Conservation (phyloP, 2,888 invertebrate genomes). For the Xestia xanthographa region DNA sequence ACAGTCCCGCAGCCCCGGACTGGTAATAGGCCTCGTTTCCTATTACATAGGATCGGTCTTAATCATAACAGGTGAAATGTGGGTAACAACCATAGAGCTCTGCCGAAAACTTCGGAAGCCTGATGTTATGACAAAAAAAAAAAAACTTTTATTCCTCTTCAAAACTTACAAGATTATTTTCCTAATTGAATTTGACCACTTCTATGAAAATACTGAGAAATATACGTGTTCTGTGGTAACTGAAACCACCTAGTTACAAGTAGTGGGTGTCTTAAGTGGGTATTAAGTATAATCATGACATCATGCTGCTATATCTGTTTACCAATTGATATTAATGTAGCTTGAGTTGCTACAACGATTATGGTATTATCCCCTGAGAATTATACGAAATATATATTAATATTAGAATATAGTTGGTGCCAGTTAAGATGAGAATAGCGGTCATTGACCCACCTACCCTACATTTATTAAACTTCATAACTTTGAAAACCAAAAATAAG, state of each 20-base stretch:
- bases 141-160: neutral
- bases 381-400: too few relatives aligned
- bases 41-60: neutral
- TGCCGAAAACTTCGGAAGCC: neutral
- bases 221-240: slow-evolving; percentile 22
- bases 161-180: slow-evolving; percentile 3
- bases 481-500: too few relatives aligned
- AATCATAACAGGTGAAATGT: neutral
- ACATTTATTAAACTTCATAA: too few relatives aligned
- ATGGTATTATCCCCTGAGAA: neutral
- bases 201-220: slow-evolving; percentile 7
- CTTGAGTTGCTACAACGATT: neutral
- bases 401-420: too few relatives aligned
- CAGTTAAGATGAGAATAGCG: too few relatives aligned
- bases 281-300: slow-evolving; percentile 39
- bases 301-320: slow-evolving; percentile 39
- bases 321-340: slow-evolving; percentile 17
- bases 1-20: too few relatives aligned
- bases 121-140: neutral
- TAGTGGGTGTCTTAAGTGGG: slow-evolving; percentile 41
- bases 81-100: neutral
- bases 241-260: slow-evolving; percentile 30
- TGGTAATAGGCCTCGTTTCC: neutral
- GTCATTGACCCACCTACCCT: too few relatives aligned
- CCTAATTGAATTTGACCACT: slow-evolving; percentile 2